These are phyloP conservation scores for Cottoperca gobio DNA, from an alignment of 2,797 vertebrate genomes.

Conservation along the genomic window DNA sequence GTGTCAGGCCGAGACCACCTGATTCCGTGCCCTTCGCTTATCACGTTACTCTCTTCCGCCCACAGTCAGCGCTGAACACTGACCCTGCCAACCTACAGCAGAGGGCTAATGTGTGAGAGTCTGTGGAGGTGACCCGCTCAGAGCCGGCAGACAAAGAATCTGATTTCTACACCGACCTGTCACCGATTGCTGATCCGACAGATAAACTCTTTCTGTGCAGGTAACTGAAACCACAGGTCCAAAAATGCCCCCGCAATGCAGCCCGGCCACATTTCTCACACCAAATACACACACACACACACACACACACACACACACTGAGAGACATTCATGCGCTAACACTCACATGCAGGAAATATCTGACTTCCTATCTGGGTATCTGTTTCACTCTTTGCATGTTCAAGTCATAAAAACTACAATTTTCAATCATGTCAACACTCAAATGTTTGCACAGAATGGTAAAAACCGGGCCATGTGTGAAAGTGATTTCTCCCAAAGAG, in stretches of 20 bases:
- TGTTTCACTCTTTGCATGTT: constrained; percentile 37
- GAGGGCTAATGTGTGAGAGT: constrained; percentile 10
- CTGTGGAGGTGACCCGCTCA: constrained; percentile 41
- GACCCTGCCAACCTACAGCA: constrained; percentile 33
- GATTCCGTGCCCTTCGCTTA: constrained; percentile 55
- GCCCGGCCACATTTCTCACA: constrained; percentile 67
- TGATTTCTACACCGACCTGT: constrained; percentile 36
- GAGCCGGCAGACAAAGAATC: constrained; percentile 27
- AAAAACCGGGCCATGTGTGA: constrained; percentile 10
- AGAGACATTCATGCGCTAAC: neutral
- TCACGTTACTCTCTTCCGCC: constrained; percentile 46
- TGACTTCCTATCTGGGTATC: constrained; percentile 41
- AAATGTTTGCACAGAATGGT: constrained; percentile 25
- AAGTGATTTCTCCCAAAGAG: neutral
- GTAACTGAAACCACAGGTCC: constrained; percentile 40
- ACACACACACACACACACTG: neutral
- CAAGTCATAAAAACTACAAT: constrained; percentile 22
- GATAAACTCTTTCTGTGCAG: constrained; percentile 44
- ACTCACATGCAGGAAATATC: constrained; percentile 28
- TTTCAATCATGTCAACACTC: constrained; percentile 29
- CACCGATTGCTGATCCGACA: constrained; percentile 52
- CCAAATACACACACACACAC: neutral
- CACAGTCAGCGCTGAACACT: constrained; percentile 32
- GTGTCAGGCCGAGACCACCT: constrained; percentile 33
- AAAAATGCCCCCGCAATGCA: constrained; percentile 61